Percentiles rank a stretch among this genome's conserved stretches.
These are phyloP conservation scores for Hoplodrina blanda DNA, from an alignment of 2,888 invertebrate genomes.

Conservation along the genomic window DNA sequence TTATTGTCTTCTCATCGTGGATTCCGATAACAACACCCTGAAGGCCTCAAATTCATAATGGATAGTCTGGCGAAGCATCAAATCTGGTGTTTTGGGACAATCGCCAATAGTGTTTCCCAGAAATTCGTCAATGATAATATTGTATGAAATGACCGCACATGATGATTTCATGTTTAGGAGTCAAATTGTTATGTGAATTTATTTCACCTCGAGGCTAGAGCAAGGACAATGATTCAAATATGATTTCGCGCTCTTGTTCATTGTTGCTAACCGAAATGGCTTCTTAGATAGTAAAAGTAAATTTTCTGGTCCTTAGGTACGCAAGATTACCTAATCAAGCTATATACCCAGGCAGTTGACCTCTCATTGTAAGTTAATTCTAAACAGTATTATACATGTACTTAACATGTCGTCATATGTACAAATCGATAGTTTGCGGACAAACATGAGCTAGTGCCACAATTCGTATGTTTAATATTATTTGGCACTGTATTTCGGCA, in stretches of 20 bases:
- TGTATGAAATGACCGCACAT: slow-evolving; percentile 16
- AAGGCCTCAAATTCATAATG: slow-evolving; percentile 43
- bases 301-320: neutral
- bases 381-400: neutral
- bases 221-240: slow-evolving; percentile 22
- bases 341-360: neutral
- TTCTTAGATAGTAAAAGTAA: neutral
- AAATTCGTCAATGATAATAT: slow-evolving; percentile 49
- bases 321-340: neutral
- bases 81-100: slow-evolving; percentile 55
- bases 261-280: neutral
- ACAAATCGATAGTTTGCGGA: neutral
- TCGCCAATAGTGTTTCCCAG: slow-evolving; percentile 58
- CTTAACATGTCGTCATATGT: neutral
- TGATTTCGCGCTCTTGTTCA: slow-evolving; percentile 2
- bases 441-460: neutral
- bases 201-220: slow-evolving; percentile 25
- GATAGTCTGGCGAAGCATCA: slow-evolving; percentile 53
- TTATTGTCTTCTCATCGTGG: slow-evolving; percentile 34
- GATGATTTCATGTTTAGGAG: slow-evolving; percentile 39
- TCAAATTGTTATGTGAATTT: slow-evolving; percentile 33
- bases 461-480: neutral
- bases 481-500: slow-evolving; percentile 4
- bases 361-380: too few relatives aligned
- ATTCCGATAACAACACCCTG: slow-evolving; percentile 24